Percentiles rank a stretch among this genome's conserved stretches.
phyloP scores from a whole-genome alignment of 2,113 vertebrate species.

The Rhynchopsitta pachyrhyncha region DNA sequence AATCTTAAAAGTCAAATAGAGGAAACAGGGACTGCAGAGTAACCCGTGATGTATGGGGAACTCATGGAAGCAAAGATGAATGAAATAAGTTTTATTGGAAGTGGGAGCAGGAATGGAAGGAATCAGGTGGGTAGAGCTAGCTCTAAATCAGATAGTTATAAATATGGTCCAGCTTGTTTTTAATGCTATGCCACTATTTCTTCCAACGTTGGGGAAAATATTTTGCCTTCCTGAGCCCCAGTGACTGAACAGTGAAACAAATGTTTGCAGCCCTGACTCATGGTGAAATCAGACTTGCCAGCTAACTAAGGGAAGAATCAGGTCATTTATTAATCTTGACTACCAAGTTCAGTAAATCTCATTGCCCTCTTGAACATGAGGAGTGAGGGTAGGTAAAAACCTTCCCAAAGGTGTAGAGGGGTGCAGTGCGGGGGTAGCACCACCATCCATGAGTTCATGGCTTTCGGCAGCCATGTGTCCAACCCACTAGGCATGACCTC shows the following conservation, averaged over 20 bases:
- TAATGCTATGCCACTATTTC: background rate
- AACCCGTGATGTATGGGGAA: background rate
- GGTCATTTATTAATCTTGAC: background rate
- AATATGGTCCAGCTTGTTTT: conserved; percentile 20
- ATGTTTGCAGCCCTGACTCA: background rate
- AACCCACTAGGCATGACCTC: background rate
- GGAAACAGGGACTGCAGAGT: background rate
- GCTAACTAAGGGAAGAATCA: background rate
- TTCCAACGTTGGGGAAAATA: background rate
- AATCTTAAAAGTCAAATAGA: background rate
- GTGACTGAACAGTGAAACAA: background rate
- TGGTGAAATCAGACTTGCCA: background rate
- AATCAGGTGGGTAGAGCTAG: background rate
- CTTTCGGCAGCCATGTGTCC: background rate
- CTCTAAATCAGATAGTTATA: background rate
- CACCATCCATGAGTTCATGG: background rate
- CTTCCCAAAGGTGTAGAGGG: background rate
- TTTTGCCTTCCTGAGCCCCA: background rate
- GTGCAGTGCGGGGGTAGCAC: background rate
- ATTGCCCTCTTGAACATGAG: background rate
- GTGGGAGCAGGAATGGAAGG: background rate
- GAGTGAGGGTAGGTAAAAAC: background rate
- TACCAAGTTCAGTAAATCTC: background rate
- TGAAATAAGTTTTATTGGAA: conserved; percentile 4
- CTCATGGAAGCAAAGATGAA: background rate